phyloP scores from a whole-genome alignment of 2,113 vertebrate species.

The Aix galericulata region DNA sequence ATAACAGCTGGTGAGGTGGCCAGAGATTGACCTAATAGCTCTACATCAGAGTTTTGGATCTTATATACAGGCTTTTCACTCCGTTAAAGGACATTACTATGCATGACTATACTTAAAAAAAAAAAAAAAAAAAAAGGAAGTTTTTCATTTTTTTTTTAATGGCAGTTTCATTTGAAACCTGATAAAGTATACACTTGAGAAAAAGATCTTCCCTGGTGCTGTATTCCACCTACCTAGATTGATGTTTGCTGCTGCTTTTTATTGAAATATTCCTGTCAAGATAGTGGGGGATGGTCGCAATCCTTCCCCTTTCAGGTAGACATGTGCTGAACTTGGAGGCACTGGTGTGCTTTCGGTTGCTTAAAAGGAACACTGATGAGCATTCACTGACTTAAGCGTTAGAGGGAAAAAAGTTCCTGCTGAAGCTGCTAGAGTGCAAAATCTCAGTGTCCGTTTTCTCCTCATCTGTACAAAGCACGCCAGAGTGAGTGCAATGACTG shows the following conservation, averaged over 20 bases:
- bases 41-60: not conserved
- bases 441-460: not conserved
- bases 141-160: not conserved
- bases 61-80: not conserved
- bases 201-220: not conserved
- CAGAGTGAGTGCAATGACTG: not conserved
- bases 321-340: too few species aligned
- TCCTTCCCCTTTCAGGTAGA: not conserved
- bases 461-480: accelerated
- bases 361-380: not conserved
- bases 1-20: not conserved
- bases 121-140: too few species aligned
- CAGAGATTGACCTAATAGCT: not conserved
- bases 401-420: not conserved
- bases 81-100: not conserved
- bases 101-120: not conserved
- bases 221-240: not conserved
- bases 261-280: not conserved
- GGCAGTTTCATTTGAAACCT: not conserved
- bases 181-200: too few species aligned
- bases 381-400: accelerated
- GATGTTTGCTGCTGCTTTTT: not conserved
- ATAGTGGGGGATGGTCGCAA: not conserved
- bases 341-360: not conserved
- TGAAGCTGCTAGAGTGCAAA: not conserved